Base-by-base conservation (phyloP, 2,888 invertebrate species). In the Asteroscopus sphinx region DNA sequence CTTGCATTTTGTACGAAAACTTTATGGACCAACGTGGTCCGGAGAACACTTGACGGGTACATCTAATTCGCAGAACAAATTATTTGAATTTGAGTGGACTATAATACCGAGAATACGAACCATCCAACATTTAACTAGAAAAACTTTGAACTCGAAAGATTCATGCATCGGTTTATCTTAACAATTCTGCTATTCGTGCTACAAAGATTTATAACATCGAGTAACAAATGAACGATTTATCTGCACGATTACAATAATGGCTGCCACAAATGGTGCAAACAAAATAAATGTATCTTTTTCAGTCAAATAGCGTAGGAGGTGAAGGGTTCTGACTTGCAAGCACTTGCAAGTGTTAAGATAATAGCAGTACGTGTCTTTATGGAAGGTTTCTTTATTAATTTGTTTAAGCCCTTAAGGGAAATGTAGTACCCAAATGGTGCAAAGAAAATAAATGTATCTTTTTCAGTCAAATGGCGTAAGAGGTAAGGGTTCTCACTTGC, bases 141-240 rank as follows among this genome's bases (percentile, higher is more conserved):
- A 32, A 46, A 53, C 44, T 33, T 69, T 40, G 16, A 48, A 52
- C 47, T 57, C 39, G 42, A 56, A 73, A 49, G 32, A 57, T 66
- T 53, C 39, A 54, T 52, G 42, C 62, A 62, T 63, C 51, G 53
- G 52, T 68, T 68, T 76, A 73, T 73, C 66, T 64, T 33, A 61
- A 47, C 35, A 36, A 51, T 67, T 64, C 48, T 56, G 44, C 45
- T 40, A 52, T 54, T 59, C 46, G 61, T 55, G 57, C 59, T 54
- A 48, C 59, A 51, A 68, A 63, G 65, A 79, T 80, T 79, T 79
- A 80, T 79, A 42, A 63, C 47, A 56, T 45, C 51, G 56, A 71
- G 66, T 70, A 73, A 80, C 75, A 76, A 80, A 80, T 77, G 69
- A 75, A 73, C 73, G 68, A 77, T 80, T 77, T 80, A 79, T 80